Evolutionary conservation across 1,140 invertebrate species (phyloP), one percentile per base, ranked within the genome.

Genomic region (Drosophila cardini): DNA sequence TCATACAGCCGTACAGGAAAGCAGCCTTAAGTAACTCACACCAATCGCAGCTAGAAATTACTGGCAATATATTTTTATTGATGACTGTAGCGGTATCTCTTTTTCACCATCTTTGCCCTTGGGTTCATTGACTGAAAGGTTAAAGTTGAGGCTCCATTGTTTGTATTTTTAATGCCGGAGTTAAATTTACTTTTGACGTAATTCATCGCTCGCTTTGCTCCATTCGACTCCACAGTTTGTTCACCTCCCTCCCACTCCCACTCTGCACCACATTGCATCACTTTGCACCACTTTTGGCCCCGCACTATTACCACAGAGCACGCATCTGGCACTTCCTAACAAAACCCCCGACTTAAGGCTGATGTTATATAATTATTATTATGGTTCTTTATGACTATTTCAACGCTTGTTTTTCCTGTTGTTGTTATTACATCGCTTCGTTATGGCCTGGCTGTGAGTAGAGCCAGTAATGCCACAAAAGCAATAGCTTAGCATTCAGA

Each of bases 11-110:
- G 4, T 18, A 15, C 15, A 32, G 21, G 10, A 13, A 6, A 16
- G 18, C 16, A 1, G 2, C 21, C 15, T n/a, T 26, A 36, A 36
- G 34, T 36, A 13, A 0, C 40, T 13, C 15, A 2, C 5, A 9
- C 3, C 45, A 30, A 7, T 10, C 40, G 16, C 11, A 36, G 16
- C 52, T 16, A 2, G 34, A 40, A 60, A 52, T 53, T 76, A 70
- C 67, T 48, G 42, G 43, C 55, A 56, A 62, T 80, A 75, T 71
- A 71, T 70, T 77, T 50, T 72, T 85, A 85, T 85, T 86, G 81
- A 75, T 86, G 81, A 81, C 70, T 75, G 68, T 74, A 56, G 63
- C 34, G 52, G 32, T 67, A 16, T 60, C 50, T 18, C 5, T 21
- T 10, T 18, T 2, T 10, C 53, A n/a, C 53, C 38, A 11, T 38